Percentiles rank a stretch among this genome's conserved stretches.
These are phyloP conservation scores for Enteromius mattozi DNA, from an alignment of 2,797 vertebrate species.

Conservation along the genomic window DNA sequence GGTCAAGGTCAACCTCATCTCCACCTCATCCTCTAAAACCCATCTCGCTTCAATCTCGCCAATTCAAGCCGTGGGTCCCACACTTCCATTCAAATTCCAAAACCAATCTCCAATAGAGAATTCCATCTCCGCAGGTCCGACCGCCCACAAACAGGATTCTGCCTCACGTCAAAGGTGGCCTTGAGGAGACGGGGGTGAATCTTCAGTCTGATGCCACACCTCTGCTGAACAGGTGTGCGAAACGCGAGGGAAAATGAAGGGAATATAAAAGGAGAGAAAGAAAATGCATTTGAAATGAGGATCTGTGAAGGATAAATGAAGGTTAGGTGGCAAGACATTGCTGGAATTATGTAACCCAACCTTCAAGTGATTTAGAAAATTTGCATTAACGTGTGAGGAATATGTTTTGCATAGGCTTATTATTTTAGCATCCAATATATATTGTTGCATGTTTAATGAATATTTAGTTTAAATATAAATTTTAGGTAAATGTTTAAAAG, in stretches of 20 bases:
- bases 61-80: conserved; percentile 59
- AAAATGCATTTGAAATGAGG: conserved; percentile 35
- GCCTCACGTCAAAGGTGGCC: conserved; percentile 38
- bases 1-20: conserved; percentile 80
- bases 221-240: conserved; percentile 13
- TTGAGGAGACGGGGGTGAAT: conserved; percentile 20
- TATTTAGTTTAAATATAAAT: background rate
- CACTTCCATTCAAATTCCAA: conserved; percentile 67
- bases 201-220: conserved; percentile 37
- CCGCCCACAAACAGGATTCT: conserved; percentile 55
- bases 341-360: conserved; percentile 79
- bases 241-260: background rate
- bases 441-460: background rate
- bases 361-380: conserved; percentile 77
- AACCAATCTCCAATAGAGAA: conserved; percentile 65
- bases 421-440: background rate
- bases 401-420: background rate
- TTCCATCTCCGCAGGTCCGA: conserved; percentile 58
- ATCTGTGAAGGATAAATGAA: conserved; percentile 45
- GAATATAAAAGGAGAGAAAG: background rate
- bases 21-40: conserved; percentile 65
- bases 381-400: background rate
- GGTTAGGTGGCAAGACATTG: conserved; percentile 71
- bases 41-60: conserved; percentile 66
- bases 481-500: background rate